These are phyloP conservation scores for Phalanger gymnotis DNA, from an alignment of 2,797 vertebrate genomes.

Conservation along the genomic window DNA sequence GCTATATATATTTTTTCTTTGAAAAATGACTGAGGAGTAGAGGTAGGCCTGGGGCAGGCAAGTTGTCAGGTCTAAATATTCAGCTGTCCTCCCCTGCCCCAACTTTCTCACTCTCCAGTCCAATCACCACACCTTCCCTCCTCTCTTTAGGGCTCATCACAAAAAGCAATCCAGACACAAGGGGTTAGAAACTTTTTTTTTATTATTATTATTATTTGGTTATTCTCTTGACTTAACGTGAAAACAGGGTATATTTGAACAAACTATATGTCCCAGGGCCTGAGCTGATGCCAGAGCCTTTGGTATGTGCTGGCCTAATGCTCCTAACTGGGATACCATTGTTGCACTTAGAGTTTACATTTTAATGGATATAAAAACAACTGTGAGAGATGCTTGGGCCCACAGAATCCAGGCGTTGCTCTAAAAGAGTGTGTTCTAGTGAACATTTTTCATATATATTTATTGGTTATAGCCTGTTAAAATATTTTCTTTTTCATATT, in stretches of 20 bases:
- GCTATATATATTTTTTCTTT: slow-evolving; percentile 65
- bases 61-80: slow-evolving; percentile 76
- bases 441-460: slow-evolving; percentile 99
- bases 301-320: slow-evolving; percentile 83
- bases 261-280: slow-evolving; percentile 93
- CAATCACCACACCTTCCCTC: slow-evolving; percentile 66
- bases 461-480: slow-evolving; percentile 99
- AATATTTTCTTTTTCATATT: slow-evolving; percentile 96
- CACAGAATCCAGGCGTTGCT: slow-evolving; percentile 87
- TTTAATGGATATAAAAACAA: slow-evolving; percentile 92
- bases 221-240: slow-evolving; percentile 94
- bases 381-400: slow-evolving; percentile 90
- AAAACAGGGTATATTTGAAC: slow-evolving; percentile 99
- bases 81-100: slow-evolving; percentile 67
- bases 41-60: slow-evolving; percentile 69
- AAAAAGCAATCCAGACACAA: slow-evolving; percentile 83
- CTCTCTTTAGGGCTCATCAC: slow-evolving; percentile 81
- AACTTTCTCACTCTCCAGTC: slow-evolving; percentile 8
- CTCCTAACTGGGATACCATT: slow-evolving; percentile 92
- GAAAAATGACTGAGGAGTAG: slow-evolving; percentile 29
- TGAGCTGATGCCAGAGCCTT: slow-evolving; percentile 86
- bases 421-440: slow-evolving; percentile 95
- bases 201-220: slow-evolving; percentile 76
- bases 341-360: slow-evolving; percentile 99
- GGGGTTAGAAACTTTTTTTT: slow-evolving; percentile 86